Evolutionary conservation across 2,888 invertebrate genomes (phyloP).

Genomic region (Ormyrus rosae): DNA sequence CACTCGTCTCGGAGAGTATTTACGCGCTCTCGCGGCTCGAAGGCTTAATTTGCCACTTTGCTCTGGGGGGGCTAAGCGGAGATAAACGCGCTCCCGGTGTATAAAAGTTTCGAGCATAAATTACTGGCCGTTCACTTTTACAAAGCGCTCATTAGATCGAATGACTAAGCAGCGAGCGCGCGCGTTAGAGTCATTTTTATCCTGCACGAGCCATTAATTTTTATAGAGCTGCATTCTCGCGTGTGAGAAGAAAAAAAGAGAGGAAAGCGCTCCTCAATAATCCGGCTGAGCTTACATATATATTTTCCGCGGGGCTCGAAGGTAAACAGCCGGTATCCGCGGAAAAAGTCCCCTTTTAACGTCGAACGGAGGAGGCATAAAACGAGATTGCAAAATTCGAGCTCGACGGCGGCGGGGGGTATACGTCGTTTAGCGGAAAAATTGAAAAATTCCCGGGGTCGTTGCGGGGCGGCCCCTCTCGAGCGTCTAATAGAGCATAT

Average conservation of each 20-base stretch:
- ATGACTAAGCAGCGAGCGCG: too few species aligned
- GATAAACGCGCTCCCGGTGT: too few species aligned
- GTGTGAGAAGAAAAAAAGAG: background rate
- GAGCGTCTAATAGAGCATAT: slow-evolving; percentile 43
- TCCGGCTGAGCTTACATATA: background rate
- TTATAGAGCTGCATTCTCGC: too few species aligned
- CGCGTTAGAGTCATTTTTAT: too few species aligned
- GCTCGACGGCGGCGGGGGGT: slow-evolving; percentile 7
- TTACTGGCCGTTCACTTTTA: too few species aligned
- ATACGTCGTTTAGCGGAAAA: slow-evolving; percentile 53
- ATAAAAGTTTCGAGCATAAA: background rate
- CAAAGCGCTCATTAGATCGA: too few species aligned
- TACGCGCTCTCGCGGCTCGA: too few species aligned
- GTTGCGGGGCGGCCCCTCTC: slow-evolving; percentile 14
- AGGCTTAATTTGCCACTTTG: too few species aligned
- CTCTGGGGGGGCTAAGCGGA: too few species aligned
- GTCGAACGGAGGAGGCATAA: slow-evolving; percentile 46
- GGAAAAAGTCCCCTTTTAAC: slow-evolving; percentile 37
- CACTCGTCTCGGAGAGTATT: too few species aligned
- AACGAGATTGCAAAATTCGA: slow-evolving; percentile 52
- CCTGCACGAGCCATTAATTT: too few species aligned
- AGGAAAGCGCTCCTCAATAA: background rate
- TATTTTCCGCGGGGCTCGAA: too few species aligned
- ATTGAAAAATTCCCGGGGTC: slow-evolving; percentile 52
- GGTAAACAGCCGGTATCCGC: background rate